Evolutionary conservation across 2,113 vertebrate species (phyloP).

Genomic region (Nicator chloris): DNA sequence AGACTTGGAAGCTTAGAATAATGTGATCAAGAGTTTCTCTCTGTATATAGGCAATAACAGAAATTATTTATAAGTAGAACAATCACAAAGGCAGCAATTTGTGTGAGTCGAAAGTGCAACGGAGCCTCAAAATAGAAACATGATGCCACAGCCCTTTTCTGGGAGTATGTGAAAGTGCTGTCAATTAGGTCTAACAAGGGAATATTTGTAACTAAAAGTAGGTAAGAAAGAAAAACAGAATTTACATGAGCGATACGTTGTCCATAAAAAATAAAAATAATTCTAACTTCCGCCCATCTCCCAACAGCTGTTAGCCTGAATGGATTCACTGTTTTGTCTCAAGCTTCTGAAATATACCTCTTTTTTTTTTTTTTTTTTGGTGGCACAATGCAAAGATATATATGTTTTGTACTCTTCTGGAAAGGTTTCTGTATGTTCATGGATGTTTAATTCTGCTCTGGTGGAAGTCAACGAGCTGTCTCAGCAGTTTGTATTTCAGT

Average conservation of each 20-base stretch:
- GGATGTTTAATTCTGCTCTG: not conserved
- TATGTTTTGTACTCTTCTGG: not conserved
- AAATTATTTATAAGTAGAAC: slow-evolving; percentile 42
- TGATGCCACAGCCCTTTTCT: not conserved
- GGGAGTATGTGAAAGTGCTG: not conserved
- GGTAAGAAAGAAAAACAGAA: not conserved
- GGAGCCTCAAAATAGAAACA: slow-evolving; percentile 33
- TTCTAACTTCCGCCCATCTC: rapidly evolving
- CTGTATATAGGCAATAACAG: not conserved
- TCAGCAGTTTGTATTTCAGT: slow-evolving; percentile 59
- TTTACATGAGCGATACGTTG: not conserved
- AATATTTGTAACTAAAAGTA: not conserved
- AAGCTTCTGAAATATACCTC: not conserved
- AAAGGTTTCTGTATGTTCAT: not conserved
- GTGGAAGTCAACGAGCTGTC: not conserved
- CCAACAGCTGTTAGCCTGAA: not conserved
- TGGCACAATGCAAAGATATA: not conserved
- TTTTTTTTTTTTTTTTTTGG: not conserved
- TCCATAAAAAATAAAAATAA: not conserved
- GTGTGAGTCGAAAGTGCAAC: not conserved
- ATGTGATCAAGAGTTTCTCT: not conserved
- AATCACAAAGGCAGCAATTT: not conserved
- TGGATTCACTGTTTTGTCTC: not conserved
- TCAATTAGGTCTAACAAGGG: not conserved
- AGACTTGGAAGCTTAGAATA: not conserved